Percentiles rank a stretch among this genome's conserved stretches.
Evolutionary conservation across 2,888 invertebrate genomes (phyloP).

Genomic region (Liopterus haemorrhoidalis): DNA sequence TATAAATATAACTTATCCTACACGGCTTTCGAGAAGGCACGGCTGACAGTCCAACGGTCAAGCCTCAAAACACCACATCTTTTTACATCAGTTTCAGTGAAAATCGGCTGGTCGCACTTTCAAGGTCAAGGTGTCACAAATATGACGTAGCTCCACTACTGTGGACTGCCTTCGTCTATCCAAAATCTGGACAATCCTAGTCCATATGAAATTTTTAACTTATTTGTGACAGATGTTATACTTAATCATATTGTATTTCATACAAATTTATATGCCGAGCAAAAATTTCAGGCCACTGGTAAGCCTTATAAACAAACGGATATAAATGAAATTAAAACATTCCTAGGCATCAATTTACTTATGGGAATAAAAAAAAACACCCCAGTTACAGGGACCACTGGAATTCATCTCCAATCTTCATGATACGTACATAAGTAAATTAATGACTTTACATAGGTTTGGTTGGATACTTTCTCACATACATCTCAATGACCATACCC

Average conservation of each 20-base stretch:
- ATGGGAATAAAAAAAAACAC: conserved; percentile 9
- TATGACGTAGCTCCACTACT: too few relatives aligned
- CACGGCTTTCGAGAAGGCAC: too few relatives aligned
- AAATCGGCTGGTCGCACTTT: too few relatives aligned
- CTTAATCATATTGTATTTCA: background rate
- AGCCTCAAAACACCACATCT: too few relatives aligned
- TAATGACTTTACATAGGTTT: conserved; percentile 7
- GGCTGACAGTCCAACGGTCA: too few relatives aligned
- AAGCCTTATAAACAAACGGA: conserved; percentile 2
- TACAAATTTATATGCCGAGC: conserved; percentile 3
- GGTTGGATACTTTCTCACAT: conserved; percentile 9
- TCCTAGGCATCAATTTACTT: conserved; percentile 6
- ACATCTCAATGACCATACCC: background rate
- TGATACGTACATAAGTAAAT: conserved; percentile 7
- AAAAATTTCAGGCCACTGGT: background rate
- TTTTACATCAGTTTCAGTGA: too few relatives aligned
- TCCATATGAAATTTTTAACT: background rate
- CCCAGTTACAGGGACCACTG: conserved; percentile 9
- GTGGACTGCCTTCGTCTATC: too few relatives aligned
- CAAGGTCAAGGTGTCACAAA: too few relatives aligned
- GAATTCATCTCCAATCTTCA: conserved; percentile 1
- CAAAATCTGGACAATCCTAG: too few relatives aligned
- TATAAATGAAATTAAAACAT: conserved; percentile 11
- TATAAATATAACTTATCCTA: too few relatives aligned
- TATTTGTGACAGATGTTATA: background rate